Evolutionary conservation across 2,888 invertebrate genomes (phyloP).

Genomic region (Stenotaenia linearis): DNA sequence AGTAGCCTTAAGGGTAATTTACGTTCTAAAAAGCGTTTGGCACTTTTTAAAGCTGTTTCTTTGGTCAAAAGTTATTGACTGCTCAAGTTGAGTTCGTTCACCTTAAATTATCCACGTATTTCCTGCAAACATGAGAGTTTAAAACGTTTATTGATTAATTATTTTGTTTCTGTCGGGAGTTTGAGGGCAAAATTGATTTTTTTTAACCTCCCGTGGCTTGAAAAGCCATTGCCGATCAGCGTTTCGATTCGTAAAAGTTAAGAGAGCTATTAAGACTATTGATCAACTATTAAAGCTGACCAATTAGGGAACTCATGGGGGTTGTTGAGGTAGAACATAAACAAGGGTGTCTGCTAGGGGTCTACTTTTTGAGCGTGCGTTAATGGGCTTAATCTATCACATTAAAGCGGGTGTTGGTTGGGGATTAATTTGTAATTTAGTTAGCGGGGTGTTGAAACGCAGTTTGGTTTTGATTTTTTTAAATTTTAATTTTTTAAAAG

Average conservation of each 20-base stretch:
- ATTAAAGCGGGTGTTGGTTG: neutral
- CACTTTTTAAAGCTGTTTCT: neutral
- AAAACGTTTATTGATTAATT: too few species aligned
- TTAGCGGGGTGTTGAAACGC: neutral
- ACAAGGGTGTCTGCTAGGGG: neutral
- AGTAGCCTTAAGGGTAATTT: neutral
- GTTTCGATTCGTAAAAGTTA: neutral
- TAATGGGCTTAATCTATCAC: neutral
- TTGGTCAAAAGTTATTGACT: slow-evolving; percentile 9
- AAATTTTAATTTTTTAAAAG: neutral
- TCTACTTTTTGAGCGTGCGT: neutral
- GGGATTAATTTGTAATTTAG: neutral
- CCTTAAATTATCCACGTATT: neutral
- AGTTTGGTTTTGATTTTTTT: too few species aligned
- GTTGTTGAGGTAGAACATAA: neutral
- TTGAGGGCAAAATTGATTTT: too few species aligned
- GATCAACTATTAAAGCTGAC: slow-evolving; percentile 12
- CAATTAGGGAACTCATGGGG: neutral
- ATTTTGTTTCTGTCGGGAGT: too few species aligned
- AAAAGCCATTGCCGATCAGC: neutral
- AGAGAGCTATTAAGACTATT: neutral
- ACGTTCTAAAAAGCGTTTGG: neutral
- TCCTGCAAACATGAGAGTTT: neutral
- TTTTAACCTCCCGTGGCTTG: neutral
- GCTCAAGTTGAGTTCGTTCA: neutral